Base-by-base conservation (phyloP, 2,797 vertebrate species). In the Sarcoramphus papa region DNA sequence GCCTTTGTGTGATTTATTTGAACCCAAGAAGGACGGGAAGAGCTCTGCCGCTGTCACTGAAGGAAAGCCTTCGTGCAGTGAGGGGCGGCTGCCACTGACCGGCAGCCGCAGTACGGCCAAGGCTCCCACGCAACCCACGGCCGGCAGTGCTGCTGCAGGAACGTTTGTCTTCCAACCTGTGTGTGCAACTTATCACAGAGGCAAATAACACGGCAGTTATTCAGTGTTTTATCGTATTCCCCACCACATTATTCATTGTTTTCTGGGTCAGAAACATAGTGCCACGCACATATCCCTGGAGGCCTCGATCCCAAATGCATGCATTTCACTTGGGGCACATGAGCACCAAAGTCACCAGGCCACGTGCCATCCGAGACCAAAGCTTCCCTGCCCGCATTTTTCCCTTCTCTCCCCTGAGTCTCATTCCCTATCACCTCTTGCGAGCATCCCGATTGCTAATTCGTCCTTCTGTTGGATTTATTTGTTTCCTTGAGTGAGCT, bases 31-130 rank as follows among this genome's bases (percentile, higher is more conserved):
- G 53, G 56, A 47, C 6, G 48, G 35, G 30, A n/a, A 45, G 48
- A 47, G 47, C 51, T 63, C 31, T 17, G 43, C 8, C 5, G 10
- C 9, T 1, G 8, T 3, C 1, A 5, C 28, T 0, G 4, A 15
- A 45, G 56, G 18, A 27, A 70, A 54, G 68, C 20, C 40, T 17
- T 6, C 0, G 1, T 94, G 96, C 70, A 94, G 57, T 94, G 64
- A 64, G 67, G 5, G 12, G 11, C 0, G 4, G 27, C 59, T 33
- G 53, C 97, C 96, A 89, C 95, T 62, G 75, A 64, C 93, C 6
- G 95, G 94, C 92, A 95, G 78, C 18, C 57, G 1, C n/a, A 9
- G 77, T 60, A 30, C 69, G 7, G 53, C 60, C 80, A 45, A 10
- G 10, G 73, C 31, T 2, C 37, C 28, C 48, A 5, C 1, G 1